phyloP scores from a whole-genome alignment of 1,140 invertebrate genomes.

The Drosophila watanabei region DNA sequence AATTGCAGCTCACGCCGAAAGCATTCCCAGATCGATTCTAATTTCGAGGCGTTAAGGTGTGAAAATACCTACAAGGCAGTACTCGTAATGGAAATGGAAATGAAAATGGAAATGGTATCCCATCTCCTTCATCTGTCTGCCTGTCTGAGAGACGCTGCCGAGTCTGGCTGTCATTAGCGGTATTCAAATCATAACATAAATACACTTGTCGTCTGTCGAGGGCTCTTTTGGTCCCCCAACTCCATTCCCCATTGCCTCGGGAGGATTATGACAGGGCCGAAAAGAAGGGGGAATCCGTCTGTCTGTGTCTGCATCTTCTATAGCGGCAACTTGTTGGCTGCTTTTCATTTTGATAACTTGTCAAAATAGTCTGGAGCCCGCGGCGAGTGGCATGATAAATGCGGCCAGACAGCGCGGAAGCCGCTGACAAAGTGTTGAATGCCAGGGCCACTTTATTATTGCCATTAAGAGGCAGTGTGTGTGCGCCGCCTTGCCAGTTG shows the following conservation, averaged over 20 bases:
- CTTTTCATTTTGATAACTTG: constrained; percentile 84
- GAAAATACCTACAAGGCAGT: constrained; percentile 78
- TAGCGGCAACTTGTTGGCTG: constrained; percentile 68
- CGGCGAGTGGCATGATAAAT: constrained; percentile 72
- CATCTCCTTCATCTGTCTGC: constrained; percentile 5
- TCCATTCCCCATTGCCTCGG: neutral
- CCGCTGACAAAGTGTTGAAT: constrained; percentile 82
- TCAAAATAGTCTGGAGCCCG: constrained; percentile 79
- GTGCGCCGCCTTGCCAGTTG: constrained; percentile 51
- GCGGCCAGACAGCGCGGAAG: constrained; percentile 71
- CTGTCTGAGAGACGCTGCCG: constrained; percentile 5
- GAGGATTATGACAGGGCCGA: constrained; percentile 71
- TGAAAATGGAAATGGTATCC: constrained; percentile 34
- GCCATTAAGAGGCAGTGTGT: constrained; percentile 54
- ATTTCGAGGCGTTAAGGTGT: constrained; percentile 70
- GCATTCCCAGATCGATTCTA: constrained; percentile 33
- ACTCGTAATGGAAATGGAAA: constrained; percentile 37
- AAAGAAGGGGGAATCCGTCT: constrained; percentile 7
- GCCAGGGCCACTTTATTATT: constrained; percentile 79
- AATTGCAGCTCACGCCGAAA: constrained; percentile 25
- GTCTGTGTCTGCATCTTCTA: constrained; percentile 20
- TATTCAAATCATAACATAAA: constrained; percentile 85
- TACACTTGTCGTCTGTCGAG: constrained; percentile 84
- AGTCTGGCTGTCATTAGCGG: constrained; percentile 77
- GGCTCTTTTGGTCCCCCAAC: neutral